Base-by-base conservation (phyloP, 1,140 invertebrate species). In the Sitophilus oryzae region DNA sequence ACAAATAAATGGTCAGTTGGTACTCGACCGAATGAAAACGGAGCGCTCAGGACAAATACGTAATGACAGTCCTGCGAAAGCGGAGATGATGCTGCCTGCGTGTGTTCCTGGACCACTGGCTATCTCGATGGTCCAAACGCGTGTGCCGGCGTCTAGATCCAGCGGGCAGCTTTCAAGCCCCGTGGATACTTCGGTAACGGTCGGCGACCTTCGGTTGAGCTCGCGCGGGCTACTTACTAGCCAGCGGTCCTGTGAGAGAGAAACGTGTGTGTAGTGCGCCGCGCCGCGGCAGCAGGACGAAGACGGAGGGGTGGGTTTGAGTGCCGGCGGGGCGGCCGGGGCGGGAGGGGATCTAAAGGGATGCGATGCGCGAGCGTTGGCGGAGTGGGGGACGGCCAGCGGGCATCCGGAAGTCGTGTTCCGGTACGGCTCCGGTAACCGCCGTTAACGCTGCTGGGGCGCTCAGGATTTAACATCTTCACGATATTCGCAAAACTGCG, bases 51-150 rank as follows among this genome's bases (percentile, higher is more conserved):
- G n/a, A n/a, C n/a, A n/a, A n/a, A n/a, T n/a, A n/a, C n/a, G n/a
- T n/a, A n/a, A n/a, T n/a, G n/a, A n/a, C n/a, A n/a, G 16, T 41
- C 49, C 53, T 50, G 51, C 56, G 51, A 49, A 44, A 41, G 23
- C 30, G 14, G 41, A 43, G 37, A 20, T 51, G 56, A 43, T 44
- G 44, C 46, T 55, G 52, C 52, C 35, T 18, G 38, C 22, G 47
- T 36, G 38, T 42, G 41, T 53, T 48, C 47, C 60, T 65, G 67
- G 65, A 68, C 68, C 67, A 61, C 48, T 71, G 68, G 69, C 54
- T 67, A 63, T 58, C 66, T 66, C 69, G 65, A 61, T 69, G 67
- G 68, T 69, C 69, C 66, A 62, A 66, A 61, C 68, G 70, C 69
- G 69, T 72, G 69, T 72, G 70, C 49, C 55, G 55, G 38, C 44